phyloP scores from a whole-genome alignment of 2,797 vertebrate genomes.

The Hemibagrus guttatus region DNA sequence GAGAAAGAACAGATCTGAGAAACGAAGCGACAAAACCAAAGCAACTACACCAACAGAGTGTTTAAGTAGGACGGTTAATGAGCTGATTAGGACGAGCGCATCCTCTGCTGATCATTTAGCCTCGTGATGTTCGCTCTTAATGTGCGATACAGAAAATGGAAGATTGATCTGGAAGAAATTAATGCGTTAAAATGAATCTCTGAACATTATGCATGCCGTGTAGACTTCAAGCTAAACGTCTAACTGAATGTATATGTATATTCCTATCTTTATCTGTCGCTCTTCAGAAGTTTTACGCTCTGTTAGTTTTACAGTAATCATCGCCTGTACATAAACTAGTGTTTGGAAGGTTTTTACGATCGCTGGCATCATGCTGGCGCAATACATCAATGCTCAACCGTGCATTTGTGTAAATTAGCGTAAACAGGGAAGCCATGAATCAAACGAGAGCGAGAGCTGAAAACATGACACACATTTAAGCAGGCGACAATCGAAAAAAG shows the following conservation, averaged over 20 bases:
- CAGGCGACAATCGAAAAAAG: neutral
- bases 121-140: neutral
- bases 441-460: neutral
- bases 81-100: neutral
- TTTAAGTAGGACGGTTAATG: neutral
- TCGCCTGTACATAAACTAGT: neutral
- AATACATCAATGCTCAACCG: neutral
- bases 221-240: neutral
- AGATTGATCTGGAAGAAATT: neutral
- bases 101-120: neutral
- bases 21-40: neutral
- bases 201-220: neutral
- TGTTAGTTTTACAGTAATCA: neutral
- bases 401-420: neutral
- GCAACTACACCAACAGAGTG: neutral
- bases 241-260: neutral
- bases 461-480: neutral
- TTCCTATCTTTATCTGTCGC: no score
- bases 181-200: neutral
- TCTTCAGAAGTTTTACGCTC: neutral
- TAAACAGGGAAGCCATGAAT: conserved; percentile 2
- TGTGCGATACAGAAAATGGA: neutral
- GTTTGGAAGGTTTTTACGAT: neutral
- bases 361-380: neutral
- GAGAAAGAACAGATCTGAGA: conserved; percentile 1